Evolutionary conservation across 1,140 invertebrate genomes (phyloP).

Genomic region (Drosophila oshimai): DNA sequence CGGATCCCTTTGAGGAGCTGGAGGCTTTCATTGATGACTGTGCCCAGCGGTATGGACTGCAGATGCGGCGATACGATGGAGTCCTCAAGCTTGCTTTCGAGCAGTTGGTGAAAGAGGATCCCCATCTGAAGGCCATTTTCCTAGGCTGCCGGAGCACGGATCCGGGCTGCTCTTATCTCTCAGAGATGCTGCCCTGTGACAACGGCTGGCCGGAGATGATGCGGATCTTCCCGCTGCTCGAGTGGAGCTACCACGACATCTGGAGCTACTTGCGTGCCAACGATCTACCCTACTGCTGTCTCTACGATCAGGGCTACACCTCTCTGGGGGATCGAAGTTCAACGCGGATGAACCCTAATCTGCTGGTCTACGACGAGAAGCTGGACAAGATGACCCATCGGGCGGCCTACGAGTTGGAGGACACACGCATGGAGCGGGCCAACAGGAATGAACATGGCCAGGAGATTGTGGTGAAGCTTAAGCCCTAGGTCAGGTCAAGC

Average conservation of each 20-base stretch:
- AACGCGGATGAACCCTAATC: constrained; percentile 90
- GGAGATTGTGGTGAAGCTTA: background rate
- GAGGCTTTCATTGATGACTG: constrained; percentile 91
- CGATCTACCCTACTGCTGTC: constrained; percentile 92
- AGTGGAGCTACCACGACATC: constrained; percentile 94
- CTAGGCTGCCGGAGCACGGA: constrained; percentile 94
- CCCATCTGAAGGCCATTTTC: constrained; percentile 90
- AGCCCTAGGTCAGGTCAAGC: constrained; percentile 4
- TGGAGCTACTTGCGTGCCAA: constrained; percentile 92
- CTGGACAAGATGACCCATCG: constrained; percentile 83
- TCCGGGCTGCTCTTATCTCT: constrained; percentile 84
- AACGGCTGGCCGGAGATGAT: constrained; percentile 92
- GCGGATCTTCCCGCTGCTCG: constrained; percentile 92
- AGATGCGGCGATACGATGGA: constrained; percentile 86
- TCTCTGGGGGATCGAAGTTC: constrained; percentile 91
- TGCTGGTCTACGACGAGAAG: constrained; percentile 83
- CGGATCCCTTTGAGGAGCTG: constrained; percentile 92
- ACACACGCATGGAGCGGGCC: constrained; percentile 79
- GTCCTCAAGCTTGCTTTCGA: constrained; percentile 88
- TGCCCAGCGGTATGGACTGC: constrained; percentile 88
- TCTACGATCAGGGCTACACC: constrained; percentile 96
- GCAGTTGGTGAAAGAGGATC: constrained; percentile 85
- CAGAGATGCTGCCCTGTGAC: constrained; percentile 88
- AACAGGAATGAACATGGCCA: constrained; percentile 26
- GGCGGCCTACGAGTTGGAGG: constrained; percentile 90